phyloP scores from a whole-genome alignment of 2,113 vertebrate species.

The Peromyscus leucopus region DNA sequence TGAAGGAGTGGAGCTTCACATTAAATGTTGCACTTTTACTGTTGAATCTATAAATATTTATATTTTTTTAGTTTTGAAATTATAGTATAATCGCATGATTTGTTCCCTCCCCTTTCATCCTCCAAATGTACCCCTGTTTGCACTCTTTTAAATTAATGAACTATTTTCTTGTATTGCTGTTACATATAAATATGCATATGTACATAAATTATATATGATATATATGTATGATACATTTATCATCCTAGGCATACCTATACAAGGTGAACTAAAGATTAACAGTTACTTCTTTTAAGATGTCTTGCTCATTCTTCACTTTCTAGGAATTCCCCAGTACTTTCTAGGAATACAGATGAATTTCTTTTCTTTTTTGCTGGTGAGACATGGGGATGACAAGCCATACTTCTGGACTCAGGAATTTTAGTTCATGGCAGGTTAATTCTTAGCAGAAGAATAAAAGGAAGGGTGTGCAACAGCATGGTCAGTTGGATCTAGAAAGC shows the following conservation, averaged over 20 bases:
- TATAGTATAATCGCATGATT: background rate
- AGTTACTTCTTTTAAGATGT: background rate
- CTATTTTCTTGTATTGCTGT: background rate
- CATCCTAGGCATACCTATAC: background rate
- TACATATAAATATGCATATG: background rate
- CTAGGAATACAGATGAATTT: background rate
- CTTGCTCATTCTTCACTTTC: background rate
- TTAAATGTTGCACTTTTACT: background rate
- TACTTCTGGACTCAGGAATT: background rate
- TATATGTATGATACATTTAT: background rate
- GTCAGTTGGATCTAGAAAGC: background rate
- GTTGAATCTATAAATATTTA: background rate
- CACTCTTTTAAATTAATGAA: background rate
- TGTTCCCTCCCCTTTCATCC: background rate
- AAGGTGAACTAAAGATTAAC: background rate
- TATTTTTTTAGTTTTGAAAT: background rate
- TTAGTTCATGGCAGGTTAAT: background rate
- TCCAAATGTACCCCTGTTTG: background rate
- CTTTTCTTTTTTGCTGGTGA: background rate
- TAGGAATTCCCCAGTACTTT: background rate
- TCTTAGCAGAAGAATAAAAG: background rate
- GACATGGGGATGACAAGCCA: background rate
- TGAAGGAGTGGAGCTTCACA: background rate
- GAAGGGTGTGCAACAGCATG: background rate
- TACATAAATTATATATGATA: background rate